phyloP scores from a whole-genome alignment of 2,113 vertebrate species.

The Peromyscus californicus region DNA sequence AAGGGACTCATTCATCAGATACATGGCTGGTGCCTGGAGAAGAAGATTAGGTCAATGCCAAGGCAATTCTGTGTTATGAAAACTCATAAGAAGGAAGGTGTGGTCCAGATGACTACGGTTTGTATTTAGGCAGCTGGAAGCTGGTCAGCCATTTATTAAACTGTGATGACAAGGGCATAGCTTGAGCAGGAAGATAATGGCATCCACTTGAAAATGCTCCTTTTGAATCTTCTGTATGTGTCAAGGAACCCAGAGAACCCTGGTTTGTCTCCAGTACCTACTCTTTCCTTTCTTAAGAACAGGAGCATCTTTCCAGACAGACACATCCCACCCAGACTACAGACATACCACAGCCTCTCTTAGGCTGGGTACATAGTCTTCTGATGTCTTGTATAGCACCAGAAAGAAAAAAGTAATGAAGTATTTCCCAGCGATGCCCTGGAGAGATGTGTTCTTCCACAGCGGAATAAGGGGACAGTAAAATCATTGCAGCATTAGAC shows the following conservation, averaged over 20 bases:
- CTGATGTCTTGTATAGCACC: rapidly evolving
- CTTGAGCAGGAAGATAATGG: neutral
- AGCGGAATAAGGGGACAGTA: neutral
- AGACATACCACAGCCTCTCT: neutral
- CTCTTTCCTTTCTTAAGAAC: neutral
- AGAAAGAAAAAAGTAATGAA: neutral
- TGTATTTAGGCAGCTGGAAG: neutral
- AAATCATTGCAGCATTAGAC: neutral
- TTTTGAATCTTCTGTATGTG: neutral
- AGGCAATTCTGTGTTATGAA: too few relatives aligned
- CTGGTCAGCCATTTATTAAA: too few relatives aligned
- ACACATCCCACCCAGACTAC: neutral
- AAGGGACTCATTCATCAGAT: rapidly evolving
- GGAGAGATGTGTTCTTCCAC: neutral
- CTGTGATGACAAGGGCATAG: neutral
- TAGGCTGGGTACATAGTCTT: neutral
- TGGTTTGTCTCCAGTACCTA: neutral
- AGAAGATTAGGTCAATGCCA: neutral
- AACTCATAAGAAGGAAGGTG: neutral
- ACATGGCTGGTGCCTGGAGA: rapidly evolving
- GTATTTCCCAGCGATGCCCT: neutral
- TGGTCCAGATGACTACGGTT: neutral
- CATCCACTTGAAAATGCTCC: neutral
- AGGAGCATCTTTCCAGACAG: neutral
- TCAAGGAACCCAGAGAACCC: neutral